Evolutionary conservation across 2,797 vertebrate species (phyloP), one percentile per base, ranked within the genome.

Genomic region (Labeo calbasu): DNA sequence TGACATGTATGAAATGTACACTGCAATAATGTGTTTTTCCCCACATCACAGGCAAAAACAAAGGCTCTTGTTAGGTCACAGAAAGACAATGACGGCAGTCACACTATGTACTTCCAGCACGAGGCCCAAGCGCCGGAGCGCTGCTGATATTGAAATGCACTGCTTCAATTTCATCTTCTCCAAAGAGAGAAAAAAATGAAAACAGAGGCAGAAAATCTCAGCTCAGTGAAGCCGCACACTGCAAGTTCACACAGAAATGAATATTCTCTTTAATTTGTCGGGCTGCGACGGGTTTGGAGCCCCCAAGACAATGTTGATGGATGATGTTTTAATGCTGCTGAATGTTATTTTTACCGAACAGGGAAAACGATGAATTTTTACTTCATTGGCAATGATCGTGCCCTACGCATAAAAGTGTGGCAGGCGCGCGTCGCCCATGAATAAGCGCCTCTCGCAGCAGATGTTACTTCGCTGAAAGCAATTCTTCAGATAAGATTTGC

Each of bases 291-390:
- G 94, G 94, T 89, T 95, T 90, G 90, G 89, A 93, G 92, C 95
- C 95, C 94, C 94, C 93, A 90, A 96, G 96, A 97, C 97, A 95
- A 96, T 96, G 95, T 96, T 98, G 98, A 99, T 98, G 97, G 98
- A 99, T 99, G 98, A 97, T 95, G 96, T 98, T 99, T 99, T 99
- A 99, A 99, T 99, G 97, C 96, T 96, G 96, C 97, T 91, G 96
- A 98, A 98, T 99, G 97, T 98, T 98, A 98, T 98, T 99, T 98
- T 97, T 97, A 98, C 97, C 95, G 97, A 98, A 96, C 96, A 96
- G 96, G 96, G 95, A 98, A 97, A 98, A 98, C 97, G 95, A 97
- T 99, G 97, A 97, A 99, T 98, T 98, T 91, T 96, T 95, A 97
- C 97, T 98, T 97, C 97, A 97, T 98, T 98, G 97, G 94, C 96